Evolutionary conservation across 2,797 vertebrate genomes (phyloP).

Genomic region (Sebastes alutus): DNA sequence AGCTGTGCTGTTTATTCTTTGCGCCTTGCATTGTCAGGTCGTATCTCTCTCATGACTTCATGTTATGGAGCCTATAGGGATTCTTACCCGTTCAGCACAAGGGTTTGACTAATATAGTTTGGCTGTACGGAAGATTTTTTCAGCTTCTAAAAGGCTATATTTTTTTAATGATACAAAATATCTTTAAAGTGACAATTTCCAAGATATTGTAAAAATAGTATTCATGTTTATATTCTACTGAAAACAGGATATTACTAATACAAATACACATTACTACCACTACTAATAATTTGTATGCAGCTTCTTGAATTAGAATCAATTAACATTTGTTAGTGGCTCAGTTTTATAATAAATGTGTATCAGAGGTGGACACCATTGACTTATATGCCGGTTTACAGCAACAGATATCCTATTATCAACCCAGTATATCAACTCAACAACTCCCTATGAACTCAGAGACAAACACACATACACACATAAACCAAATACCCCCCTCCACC

Average conservation of each 20-base stretch:
- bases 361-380: background rate
- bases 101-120: background rate
- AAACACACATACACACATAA: background rate
- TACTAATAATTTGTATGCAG: background rate
- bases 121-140: background rate
- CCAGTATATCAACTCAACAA: background rate
- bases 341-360: background rate
- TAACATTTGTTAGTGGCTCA: background rate
- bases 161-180: background rate
- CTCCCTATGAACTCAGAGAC: background rate
- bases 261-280: background rate
- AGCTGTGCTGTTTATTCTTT: background rate
- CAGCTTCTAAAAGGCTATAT: background rate
- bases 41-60: background rate
- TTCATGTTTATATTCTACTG: background rate
- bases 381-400: background rate
- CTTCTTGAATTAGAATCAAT: background rate
- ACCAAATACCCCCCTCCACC: background rate
- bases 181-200: background rate
- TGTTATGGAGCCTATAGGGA: background rate
- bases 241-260: background rate
- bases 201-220: background rate
- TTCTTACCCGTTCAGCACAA: background rate
- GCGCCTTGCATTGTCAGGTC: background rate
- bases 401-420: background rate